Percentiles rank a stretch among this genome's conserved stretches.
phyloP scores from a whole-genome alignment of 1,140 invertebrate genomes.

The Cyclina sinensis region DNA sequence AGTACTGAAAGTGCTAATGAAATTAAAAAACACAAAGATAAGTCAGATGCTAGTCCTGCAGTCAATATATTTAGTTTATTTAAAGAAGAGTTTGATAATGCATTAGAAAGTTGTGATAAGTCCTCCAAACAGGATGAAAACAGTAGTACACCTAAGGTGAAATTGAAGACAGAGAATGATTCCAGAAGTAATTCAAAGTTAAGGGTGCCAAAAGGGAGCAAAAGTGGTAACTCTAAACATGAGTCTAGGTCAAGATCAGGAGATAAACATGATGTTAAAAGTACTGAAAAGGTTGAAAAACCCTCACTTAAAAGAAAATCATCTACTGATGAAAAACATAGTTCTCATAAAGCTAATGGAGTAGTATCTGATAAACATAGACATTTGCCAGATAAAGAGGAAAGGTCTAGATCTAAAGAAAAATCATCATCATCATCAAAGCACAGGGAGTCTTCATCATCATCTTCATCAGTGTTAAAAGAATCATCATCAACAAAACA shows the following conservation, averaged over 20 bases:
- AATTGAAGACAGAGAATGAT: slow-evolving; percentile 33
- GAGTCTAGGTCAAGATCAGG: slow-evolving; percentile 5
- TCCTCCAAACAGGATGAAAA: neutral
- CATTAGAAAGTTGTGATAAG: slow-evolving; percentile 38
- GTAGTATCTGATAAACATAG: slow-evolving; percentile 9
- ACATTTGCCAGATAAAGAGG: slow-evolving; percentile 10
- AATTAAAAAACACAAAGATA: neutral
- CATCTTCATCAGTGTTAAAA: slow-evolving; percentile 18
- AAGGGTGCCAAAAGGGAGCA: neutral
- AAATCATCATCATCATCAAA: slow-evolving; percentile 38
- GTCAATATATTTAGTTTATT: slow-evolving; percentile 64
- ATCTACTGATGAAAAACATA: slow-evolving; percentile 7
- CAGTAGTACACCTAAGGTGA: neutral
- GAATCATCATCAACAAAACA: neutral
- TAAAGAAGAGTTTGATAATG: slow-evolving; percentile 63
- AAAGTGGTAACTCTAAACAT: slow-evolving; percentile 27
- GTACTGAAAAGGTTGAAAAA: slow-evolving; percentile 21
- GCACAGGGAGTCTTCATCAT: neutral
- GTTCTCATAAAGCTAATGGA: slow-evolving; percentile 25
- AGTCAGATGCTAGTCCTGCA: slow-evolving; percentile 2
- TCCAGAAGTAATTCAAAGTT: neutral
- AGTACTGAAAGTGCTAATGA: neutral
- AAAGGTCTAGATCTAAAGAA: neutral
- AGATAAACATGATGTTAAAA: neutral
- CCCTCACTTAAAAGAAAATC: slow-evolving; percentile 10